These are phyloP conservation scores for Heliconius nattereri DNA, from an alignment of 1,140 invertebrate genomes.

Conservation along the genomic window DNA sequence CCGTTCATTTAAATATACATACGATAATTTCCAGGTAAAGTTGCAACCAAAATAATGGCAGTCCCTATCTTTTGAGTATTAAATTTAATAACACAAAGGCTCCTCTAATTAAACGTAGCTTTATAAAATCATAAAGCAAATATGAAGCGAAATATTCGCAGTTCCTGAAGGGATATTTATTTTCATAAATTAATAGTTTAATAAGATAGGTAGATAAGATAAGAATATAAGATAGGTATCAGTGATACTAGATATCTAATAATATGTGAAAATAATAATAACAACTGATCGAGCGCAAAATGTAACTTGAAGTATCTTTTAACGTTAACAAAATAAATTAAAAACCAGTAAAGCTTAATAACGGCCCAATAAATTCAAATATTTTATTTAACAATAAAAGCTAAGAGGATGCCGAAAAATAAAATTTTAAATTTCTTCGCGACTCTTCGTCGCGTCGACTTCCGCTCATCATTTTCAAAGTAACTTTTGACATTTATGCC, in stretches of 20 bases:
- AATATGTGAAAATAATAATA: neutral
- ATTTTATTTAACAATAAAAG: neutral
- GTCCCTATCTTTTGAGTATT: neutral
- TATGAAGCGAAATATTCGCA: neutral
- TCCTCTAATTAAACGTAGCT: neutral
- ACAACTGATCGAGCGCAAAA: neutral
- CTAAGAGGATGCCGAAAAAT: neutral
- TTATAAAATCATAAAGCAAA: neutral
- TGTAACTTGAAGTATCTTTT: neutral
- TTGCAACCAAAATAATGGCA: neutral
- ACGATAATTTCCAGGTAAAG: neutral
- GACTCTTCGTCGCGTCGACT: neutral
- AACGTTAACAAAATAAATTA: neutral
- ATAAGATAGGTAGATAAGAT: too few species aligned
- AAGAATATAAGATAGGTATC: too few species aligned
- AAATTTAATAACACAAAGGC: neutral
- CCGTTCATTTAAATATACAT: too few species aligned
- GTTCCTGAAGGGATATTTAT: too few species aligned
- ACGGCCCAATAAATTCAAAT: neutral
- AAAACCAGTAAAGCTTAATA: neutral
- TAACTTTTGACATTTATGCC: neutral
- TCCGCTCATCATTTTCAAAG: neutral
- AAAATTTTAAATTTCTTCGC: neutral
- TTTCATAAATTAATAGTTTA: too few species aligned
- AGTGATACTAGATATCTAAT: neutral